Conservation (phyloP, 2,113 vertebrate genomes). For the Thamnaconus septentrionalis region DNA sequence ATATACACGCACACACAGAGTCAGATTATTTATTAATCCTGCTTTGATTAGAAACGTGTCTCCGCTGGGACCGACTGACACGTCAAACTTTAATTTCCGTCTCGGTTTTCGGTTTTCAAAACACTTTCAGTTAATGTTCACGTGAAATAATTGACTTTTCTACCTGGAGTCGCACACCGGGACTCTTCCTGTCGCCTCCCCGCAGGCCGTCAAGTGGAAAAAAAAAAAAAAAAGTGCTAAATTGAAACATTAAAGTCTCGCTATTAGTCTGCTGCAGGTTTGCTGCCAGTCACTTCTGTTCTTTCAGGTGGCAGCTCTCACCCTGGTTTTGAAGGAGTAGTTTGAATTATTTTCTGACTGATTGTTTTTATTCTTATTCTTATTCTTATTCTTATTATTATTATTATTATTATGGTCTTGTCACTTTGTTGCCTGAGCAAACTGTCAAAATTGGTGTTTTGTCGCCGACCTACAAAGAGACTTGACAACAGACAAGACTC, state of each 20-base stretch:
- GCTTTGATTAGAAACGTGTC: slow-evolving; percentile 41
- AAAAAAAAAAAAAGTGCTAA: too few relatives aligned
- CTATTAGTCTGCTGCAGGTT: slow-evolving; percentile 6
- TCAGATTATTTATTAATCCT: slow-evolving; percentile 44
- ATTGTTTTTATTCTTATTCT: background rate
- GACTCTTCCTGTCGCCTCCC: background rate
- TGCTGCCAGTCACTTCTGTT: background rate
- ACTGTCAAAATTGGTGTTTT: background rate
- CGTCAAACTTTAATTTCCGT: slow-evolving; percentile 23
- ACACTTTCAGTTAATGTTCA: slow-evolving; percentile 13
- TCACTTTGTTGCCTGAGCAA: background rate
- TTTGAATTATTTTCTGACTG: background rate
- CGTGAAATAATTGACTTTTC: background rate
- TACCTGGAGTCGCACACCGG: too few relatives aligned
- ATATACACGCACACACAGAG: background rate
- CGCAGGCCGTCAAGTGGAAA: background rate
- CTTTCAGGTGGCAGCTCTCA: background rate
- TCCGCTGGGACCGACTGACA: slow-evolving; percentile 12
- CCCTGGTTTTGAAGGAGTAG: slow-evolving; percentile 4
- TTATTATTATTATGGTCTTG: too few relatives aligned
- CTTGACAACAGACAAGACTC: background rate
- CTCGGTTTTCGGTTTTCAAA: background rate
- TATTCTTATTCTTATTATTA: background rate
- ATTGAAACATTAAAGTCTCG: slow-evolving; percentile 13
- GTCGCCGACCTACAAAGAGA: background rate